A percentile compares a stretch with the other conserved stretches of the same genome.
phyloP scores from a whole-genome alignment of 2,888 invertebrate genomes.

The Eupithecia subfuscata region DNA sequence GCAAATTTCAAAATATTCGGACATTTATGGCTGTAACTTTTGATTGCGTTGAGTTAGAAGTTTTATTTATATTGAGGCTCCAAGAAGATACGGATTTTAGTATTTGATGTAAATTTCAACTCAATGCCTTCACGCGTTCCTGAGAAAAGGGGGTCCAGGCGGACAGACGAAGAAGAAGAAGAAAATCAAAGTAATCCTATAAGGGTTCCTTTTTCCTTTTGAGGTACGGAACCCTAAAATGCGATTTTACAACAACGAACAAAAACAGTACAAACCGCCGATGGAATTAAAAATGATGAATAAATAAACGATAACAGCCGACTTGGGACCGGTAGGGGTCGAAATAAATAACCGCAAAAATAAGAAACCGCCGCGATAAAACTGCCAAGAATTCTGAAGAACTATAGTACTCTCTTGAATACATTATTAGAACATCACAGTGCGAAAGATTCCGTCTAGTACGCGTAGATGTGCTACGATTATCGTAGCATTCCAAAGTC shows the following conservation, averaged over 20 bases:
- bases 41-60: no score
- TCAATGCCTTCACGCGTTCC: no score
- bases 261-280: conserved; percentile 34
- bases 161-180: no score
- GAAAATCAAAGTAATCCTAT: no score
- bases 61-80: no score
- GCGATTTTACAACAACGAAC: background rate
- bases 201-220: no score
- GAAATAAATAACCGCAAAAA: conserved; percentile 50
- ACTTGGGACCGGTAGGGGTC: conserved; percentile 43
- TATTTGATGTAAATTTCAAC: no score
- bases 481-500: background rate
- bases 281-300: conserved; percentile 54
- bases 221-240: no score
- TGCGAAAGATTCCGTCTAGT: background rate
- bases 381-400: conserved; percentile 39
- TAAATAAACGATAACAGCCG: conserved; percentile 55
- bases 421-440: conserved; percentile 7
- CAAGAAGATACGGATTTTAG: no score
- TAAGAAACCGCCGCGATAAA: conserved; percentile 46
- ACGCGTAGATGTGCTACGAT: conserved; percentile 7
- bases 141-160: no score
- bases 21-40: no score
- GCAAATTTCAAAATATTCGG: no score
- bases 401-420: conserved; percentile 12